Evolutionary conservation across 2,888 invertebrate species (phyloP).

Genomic region (Drosophila multiciliata): DNA sequence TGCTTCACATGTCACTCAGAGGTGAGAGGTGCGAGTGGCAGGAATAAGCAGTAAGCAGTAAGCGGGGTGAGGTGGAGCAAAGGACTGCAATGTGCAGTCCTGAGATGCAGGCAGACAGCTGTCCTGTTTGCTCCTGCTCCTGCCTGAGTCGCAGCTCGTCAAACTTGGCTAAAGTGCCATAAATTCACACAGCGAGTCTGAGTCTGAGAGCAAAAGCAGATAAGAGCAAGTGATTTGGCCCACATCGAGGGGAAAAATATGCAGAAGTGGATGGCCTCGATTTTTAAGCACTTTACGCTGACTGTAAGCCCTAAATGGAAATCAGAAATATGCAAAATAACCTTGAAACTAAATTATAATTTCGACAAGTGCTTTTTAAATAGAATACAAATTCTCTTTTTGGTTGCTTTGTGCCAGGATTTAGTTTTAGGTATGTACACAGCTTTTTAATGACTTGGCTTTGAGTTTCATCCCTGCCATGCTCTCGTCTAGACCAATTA

Average conservation of each 20-base stretch:
- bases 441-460: conserved; percentile 28
- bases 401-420: background rate
- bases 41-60: background rate
- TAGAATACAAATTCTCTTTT: conserved; percentile 4
- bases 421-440: conserved; percentile 22
- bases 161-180: conserved; percentile 36
- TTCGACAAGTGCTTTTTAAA: conserved; percentile 12
- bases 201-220: conserved; percentile 9
- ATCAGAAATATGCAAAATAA: background rate
- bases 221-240: conserved; percentile 1
- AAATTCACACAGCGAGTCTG: conserved; percentile 11
- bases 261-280: conserved; percentile 4
- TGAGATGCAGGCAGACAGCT: conserved; percentile 32
- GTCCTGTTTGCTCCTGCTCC: conserved; percentile 10
- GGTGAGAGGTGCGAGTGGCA: conserved; percentile 2
- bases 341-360: conserved; percentile 3
- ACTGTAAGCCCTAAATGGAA: background rate
- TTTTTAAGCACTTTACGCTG: conserved; percentile 14
- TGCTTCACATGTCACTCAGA: conserved; percentile 4
- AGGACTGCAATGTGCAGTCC: conserved; percentile 31
- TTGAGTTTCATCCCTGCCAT: conserved; percentile 36
- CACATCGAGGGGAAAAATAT: conserved; percentile 2
- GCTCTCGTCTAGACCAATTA: conserved; percentile 71
- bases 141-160: conserved; percentile 23
- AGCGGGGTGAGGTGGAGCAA: background rate